These are phyloP conservation scores for Hypomesus transpacificus DNA, from an alignment of 2,113 vertebrate genomes.

Conservation along the genomic window DNA sequence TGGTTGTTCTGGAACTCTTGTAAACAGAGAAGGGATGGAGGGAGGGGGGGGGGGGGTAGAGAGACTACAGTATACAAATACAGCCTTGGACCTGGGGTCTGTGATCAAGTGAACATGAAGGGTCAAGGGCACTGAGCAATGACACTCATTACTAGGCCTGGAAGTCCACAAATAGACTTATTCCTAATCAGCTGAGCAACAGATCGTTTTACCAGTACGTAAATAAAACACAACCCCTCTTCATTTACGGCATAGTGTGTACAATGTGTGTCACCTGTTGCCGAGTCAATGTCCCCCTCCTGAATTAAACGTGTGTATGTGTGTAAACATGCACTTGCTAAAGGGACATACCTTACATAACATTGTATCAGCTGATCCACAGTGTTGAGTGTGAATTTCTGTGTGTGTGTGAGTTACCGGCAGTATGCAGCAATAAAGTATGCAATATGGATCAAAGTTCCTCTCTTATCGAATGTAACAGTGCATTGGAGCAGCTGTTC, in stretches of 20 bases:
- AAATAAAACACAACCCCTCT: slow-evolving; percentile 23
- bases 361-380: slow-evolving; percentile 1
- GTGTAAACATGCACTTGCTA: not conserved
- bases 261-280: not conserved
- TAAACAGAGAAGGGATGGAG: too few species aligned
- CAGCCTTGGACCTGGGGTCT: not conserved
- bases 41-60: too few species aligned
- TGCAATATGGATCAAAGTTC: slow-evolving; percentile 3
- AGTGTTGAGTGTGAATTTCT: not conserved
- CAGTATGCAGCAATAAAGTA: not conserved
- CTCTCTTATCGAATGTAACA: not conserved
- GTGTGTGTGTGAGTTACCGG: not conserved
- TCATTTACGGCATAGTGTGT: not conserved
- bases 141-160: slow-evolving; percentile 7
- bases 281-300: not conserved
- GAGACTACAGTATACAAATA: not conserved
- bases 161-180: slow-evolving; percentile 21
- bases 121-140: slow-evolving; percentile 10
- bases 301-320: not conserved
- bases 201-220: slow-evolving; percentile 11
- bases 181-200: slow-evolving; percentile 26
- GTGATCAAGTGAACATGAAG: not conserved
- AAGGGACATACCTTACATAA: not conserved
- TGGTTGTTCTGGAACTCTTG: too few species aligned
- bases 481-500: not conserved